Evolutionary conservation across 1,140 invertebrate species (phyloP).

Genomic region (Glomeris maerens): DNA sequence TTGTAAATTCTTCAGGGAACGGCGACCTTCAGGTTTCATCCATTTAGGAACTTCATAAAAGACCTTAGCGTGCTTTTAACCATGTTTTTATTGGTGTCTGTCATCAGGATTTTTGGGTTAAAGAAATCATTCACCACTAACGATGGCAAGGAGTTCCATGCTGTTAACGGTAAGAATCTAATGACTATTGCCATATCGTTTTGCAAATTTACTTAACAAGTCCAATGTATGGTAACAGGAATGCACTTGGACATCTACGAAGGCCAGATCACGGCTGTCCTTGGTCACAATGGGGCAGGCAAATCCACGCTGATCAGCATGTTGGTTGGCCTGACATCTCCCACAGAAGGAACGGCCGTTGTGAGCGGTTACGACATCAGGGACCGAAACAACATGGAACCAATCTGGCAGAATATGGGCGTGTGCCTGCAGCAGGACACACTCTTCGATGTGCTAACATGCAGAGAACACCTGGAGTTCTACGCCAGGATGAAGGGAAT

Average conservation of each 20-base stretch:
- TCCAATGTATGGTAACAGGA: no score
- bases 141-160: no score
- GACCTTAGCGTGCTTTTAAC: no score
- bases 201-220: no score
- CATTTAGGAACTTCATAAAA: no score
- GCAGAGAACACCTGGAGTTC: conserved; percentile 25
- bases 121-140: no score
- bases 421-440: conserved; percentile 34
- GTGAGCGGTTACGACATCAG: conserved; percentile 61
- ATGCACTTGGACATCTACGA: conserved; percentile 59
- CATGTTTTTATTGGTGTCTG: no score
- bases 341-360: conserved; percentile 49
- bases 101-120: no score
- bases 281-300: conserved; percentile 81
- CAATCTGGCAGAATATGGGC: conserved; percentile 55
- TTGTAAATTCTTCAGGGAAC: no score
- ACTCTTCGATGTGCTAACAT: conserved; percentile 24
- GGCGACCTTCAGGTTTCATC: no score
- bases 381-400: conserved; percentile 53
- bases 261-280: conserved; percentile 66
- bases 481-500: conserved; percentile 31
- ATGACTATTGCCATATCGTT: no score
- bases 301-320: conserved; percentile 77
- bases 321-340: conserved; percentile 60
- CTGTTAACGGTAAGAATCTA: no score